Base-by-base conservation (phyloP, 2,113 vertebrate genomes). In the Dipodomys merriami region DNA sequence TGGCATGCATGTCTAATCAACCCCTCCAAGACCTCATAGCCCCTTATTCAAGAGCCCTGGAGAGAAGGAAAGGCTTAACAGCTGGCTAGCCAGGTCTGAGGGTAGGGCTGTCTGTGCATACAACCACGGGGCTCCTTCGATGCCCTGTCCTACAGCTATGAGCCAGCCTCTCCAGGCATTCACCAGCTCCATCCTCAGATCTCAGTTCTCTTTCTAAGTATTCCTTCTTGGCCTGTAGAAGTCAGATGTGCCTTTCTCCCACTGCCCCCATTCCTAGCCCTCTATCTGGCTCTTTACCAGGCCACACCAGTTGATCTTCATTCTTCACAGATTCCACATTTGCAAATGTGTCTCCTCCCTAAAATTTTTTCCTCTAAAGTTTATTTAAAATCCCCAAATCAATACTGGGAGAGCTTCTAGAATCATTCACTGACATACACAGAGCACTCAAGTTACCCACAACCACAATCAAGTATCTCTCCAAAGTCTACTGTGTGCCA, bases 261-360 rank as follows among this genome's bases (percentile, higher is more conserved):
- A 15, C 53, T 4, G 53, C 53, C 53, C 53, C 53, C 53, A 57
- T 57, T 57, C 53, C 53, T 16, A 13, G 53, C 53, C 53, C 53
- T 57, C 27, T n/a, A 25, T 11, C 0, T 49, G 84, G 39, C 72
- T 77, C 79, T 60, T 33, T 3, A 46, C 20, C 23, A 27, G 7
- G 25, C 20, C 46, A 74, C 44, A 16, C 39, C 39, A 39, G 22
- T 35, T 0, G 2, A 18, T 1, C 30, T 30, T 76, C 57, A 12
- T 16, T 30, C 39, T 11, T 30, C 44, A 44, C 1, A 0, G 27
- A 35, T 13, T 46, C 35, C 22, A 1, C 1, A 35, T 68, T n/a
- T 65, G 6, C 12, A 6, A 57, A 49, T 15, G 19, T 49, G 4
- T 23, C 77, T 84, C 11, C 60, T 65, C 12, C 1, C 23, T 77